Percentiles rank a stretch among this genome's conserved stretches.
These are phyloP conservation scores for Onychomys leucogaster DNA, from an alignment of 2,797 vertebrate genomes.

Conservation along the genomic window DNA sequence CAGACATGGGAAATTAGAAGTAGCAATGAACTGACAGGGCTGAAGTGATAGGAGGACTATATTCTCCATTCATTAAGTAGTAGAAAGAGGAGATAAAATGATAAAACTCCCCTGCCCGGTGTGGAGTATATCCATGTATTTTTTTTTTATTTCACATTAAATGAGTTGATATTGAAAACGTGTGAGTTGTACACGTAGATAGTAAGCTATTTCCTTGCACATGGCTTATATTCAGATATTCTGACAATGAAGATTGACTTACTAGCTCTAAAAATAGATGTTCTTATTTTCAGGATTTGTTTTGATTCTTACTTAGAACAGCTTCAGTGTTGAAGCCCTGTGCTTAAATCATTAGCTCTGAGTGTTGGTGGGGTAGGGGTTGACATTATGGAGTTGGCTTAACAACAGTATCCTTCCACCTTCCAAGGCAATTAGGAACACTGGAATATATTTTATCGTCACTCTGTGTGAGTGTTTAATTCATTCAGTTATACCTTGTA, in stretches of 20 bases:
- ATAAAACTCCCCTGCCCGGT: neutral
- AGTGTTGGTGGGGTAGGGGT: slow-evolving; percentile 62
- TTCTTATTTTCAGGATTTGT: slow-evolving; percentile 54
- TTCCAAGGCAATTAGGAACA: slow-evolving; percentile 59
- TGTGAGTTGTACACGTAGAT: neutral
- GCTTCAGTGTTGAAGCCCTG: slow-evolving; percentile 19
- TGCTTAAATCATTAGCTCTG: slow-evolving; percentile 60
- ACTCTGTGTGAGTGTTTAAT: slow-evolving; percentile 50
- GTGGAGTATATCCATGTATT: neutral
- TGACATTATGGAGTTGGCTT: slow-evolving; percentile 4
- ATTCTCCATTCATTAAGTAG: neutral
- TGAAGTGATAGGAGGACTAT: neutral
- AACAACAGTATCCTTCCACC: slow-evolving; percentile 71
- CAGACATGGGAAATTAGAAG: neutral
- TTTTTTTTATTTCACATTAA: slow-evolving; percentile 46
- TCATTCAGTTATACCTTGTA: slow-evolving; percentile 66
- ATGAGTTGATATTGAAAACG: neutral
- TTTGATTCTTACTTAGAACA: slow-evolving; percentile 48
- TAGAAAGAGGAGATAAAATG: neutral
- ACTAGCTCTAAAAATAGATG: slow-evolving; percentile 57
- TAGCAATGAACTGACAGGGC: neutral
- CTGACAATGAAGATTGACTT: slow-evolving; percentile 40
- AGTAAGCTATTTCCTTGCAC: neutral
- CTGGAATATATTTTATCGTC: slow-evolving; percentile 72
- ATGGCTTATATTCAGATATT: slow-evolving; percentile 60